Base-by-base conservation (phyloP, 2,797 vertebrate genomes). In the Holocentrus rufus region DNA sequence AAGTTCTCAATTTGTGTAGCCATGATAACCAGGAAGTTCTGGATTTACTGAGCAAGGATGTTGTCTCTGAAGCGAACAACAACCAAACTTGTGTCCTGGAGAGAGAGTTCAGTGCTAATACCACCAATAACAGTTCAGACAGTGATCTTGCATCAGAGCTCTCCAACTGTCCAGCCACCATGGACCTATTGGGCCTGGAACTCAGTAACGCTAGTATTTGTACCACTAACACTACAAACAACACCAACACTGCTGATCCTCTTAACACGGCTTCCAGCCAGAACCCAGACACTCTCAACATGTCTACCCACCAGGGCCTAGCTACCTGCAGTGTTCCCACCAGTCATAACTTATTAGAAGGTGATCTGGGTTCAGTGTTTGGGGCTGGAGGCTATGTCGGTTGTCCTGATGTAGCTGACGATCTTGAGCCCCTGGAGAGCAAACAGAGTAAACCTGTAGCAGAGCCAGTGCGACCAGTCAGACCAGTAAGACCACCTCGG, bases 381-480 rank as follows among this genome's bases (percentile, higher is more conserved):
- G 79, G 83, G 42, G 81, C 80, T 20, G 91, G 91, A 59, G 91
- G 91, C 63, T 92, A 93, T 61, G 69, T 92, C 0, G 79, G 80
- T 7, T 91, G 91, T 84, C 84, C 88, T 8, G 92, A 92, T 69
- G 91, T 91, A 8, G 90, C 91, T 10, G 91, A 92, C 7, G 91
- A 92, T 56, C 77, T 93, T 0, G 89, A 91, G 57, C 87, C 87
- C 23, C 49, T 90, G 73, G 54, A 71, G 6, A 79, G 27, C 60
- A 72, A 71, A 27, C 79, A 74, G 59, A 27, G 63, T 7, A 83
- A 77, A 2, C 63, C 85, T 13, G 72, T 54, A 53, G 23, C 81
- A 54, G 90, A 85, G 62, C 76, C 82, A 23, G 76, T 63, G 7
- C 68, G 8, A 65, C 80, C 81, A 9, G 57, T 81, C 15, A 82